A percentile compares a stretch with the other conserved stretches of the same genome.
Evolutionary conservation across 2,888 invertebrate species (phyloP).

Genomic region (Hipparchia sbordonii): DNA sequence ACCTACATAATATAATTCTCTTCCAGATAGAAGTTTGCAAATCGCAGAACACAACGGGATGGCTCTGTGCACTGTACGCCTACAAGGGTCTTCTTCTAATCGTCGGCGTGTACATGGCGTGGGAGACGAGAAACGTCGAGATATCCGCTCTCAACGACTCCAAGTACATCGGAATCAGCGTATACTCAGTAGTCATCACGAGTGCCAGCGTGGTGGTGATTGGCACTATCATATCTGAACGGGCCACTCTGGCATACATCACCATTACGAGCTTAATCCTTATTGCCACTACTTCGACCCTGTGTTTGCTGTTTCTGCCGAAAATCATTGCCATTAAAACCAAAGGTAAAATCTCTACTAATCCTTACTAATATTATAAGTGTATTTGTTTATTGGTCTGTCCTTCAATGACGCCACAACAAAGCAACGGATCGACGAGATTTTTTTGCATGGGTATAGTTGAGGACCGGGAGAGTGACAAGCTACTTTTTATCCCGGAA

Average conservation of each 20-base stretch:
- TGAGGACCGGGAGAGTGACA: no score
- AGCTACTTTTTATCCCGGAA: no score
- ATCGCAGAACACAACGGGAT: conserved; percentile 93
- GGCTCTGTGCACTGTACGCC: conserved; percentile 94
- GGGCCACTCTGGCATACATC: conserved; percentile 90
- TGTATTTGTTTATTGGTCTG: no score
- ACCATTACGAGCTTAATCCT: conserved; percentile 92
- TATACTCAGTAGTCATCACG: conserved; percentile 95
- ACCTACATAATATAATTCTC: neutral
- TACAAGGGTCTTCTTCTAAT: conserved; percentile 94
- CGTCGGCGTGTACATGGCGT: conserved; percentile 97
- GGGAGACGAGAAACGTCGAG: conserved; percentile 96
- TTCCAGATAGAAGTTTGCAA: conserved; percentile 94
- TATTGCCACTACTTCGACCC: conserved; percentile 92
- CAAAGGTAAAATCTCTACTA: conserved; percentile 72
- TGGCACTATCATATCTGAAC: conserved; percentile 93
- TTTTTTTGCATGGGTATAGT: no score
- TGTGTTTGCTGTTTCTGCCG: conserved; percentile 93
- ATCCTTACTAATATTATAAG: neutral
- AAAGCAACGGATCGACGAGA: no score
- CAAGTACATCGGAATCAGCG: conserved; percentile 96
- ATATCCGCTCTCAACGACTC: conserved; percentile 96
- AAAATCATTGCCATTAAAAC: conserved; percentile 90
- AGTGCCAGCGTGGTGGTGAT: conserved; percentile 93
- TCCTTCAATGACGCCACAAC: no score